These are phyloP conservation scores for Diarsia dahlii DNA, from an alignment of 2,888 invertebrate genomes.

Conservation along the genomic window DNA sequence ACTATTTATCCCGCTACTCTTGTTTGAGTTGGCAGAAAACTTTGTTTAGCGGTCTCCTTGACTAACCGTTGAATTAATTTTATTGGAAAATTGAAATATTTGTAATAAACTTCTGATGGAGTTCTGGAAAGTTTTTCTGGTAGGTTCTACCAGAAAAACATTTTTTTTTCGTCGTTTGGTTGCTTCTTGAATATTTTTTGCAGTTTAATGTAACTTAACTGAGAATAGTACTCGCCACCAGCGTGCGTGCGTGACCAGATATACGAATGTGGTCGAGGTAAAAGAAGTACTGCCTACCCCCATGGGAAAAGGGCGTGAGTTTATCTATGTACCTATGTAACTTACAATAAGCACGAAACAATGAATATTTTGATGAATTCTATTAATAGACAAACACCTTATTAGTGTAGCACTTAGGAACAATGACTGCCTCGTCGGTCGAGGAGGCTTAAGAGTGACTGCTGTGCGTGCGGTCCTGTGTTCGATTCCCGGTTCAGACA, in stretches of 20 bases:
- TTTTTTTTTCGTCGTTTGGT: background rate
- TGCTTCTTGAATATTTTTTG: background rate
- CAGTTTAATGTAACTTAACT: background rate
- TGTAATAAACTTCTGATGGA: conserved; percentile 35
- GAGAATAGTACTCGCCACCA: background rate
- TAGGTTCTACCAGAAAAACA: too few relatives aligned
- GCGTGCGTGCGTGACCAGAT: too few relatives aligned
- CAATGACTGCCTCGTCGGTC: background rate
- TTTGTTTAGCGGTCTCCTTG: conserved; percentile 45
- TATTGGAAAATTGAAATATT: conserved; percentile 30
- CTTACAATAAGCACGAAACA: background rate
- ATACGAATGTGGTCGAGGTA: too few relatives aligned
- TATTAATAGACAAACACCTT: background rate
- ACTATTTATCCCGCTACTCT: conserved; percentile 57
- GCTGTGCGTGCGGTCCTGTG: too few relatives aligned
- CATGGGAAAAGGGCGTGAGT: too few relatives aligned
- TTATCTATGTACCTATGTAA: too few relatives aligned
- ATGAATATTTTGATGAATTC: background rate
- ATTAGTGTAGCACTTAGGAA: background rate
- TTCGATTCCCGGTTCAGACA: too few relatives aligned
- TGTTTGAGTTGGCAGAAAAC: conserved; percentile 60
- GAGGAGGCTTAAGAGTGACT: too few relatives aligned
- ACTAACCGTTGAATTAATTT: conserved; percentile 40
- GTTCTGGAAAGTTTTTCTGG: background rate
- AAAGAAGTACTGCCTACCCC: too few relatives aligned